phyloP scores from a whole-genome alignment of 2,113 vertebrate genomes.

The Physeter macrocephalus region DNA sequence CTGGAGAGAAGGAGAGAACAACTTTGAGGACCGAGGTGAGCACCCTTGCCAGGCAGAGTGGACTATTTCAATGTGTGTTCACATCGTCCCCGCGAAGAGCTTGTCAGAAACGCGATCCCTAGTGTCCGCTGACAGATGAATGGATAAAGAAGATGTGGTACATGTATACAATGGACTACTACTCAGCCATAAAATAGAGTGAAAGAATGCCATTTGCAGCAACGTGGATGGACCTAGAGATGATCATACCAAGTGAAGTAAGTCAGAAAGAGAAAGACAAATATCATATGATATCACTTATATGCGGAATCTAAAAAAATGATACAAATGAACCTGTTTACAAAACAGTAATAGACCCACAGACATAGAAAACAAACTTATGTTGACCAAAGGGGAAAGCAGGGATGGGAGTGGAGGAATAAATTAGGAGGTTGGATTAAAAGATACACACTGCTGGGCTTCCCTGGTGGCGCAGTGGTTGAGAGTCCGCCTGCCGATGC shows the following conservation, averaged over 20 bases:
- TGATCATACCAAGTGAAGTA: background rate
- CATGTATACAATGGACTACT: background rate
- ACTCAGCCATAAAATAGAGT: background rate
- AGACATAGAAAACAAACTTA: background rate
- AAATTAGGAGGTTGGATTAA: background rate
- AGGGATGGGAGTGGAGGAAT: background rate
- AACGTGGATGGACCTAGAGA: background rate
- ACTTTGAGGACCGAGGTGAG: background rate
- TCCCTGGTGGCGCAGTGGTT: no score
- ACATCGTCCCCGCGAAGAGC: rapidly evolving
- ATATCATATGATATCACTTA: background rate
- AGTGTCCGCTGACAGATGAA: background rate
- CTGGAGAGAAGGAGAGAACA: slow-evolving; percentile 59
- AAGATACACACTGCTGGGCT: background rate
- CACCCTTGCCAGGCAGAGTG: rapidly evolving
- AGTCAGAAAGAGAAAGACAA: background rate
- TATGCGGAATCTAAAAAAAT: background rate
- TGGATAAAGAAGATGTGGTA: background rate
- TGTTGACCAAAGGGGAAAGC: background rate
- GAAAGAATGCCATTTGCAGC: background rate
- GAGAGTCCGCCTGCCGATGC: no score
- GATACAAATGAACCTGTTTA: background rate
- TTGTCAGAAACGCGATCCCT: rapidly evolving
- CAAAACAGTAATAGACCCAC: background rate
- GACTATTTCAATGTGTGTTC: rapidly evolving